phyloP scores from a whole-genome alignment of 92 coral and sea anemone genomes.

The Phenganax marumi region DNA sequence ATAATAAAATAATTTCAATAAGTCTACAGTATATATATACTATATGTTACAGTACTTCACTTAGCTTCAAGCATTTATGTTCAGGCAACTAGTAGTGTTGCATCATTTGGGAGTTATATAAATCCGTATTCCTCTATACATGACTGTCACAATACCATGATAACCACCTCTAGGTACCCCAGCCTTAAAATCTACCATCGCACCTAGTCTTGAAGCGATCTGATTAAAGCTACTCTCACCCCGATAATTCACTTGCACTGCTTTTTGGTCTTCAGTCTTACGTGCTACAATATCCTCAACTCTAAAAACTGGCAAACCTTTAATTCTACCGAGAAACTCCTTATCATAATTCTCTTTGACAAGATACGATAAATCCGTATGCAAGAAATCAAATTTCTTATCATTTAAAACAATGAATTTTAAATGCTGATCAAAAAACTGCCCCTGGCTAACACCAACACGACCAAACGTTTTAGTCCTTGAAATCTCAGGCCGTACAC shows the following conservation, averaged over 20 bases:
- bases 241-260: slow-evolving; percentile 68
- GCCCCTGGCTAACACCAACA: slow-evolving; percentile 93
- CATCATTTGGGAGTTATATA: slow-evolving; percentile 61
- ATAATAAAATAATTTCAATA: slow-evolving; percentile 2
- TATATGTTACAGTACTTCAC: neutral
- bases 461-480: slow-evolving; percentile 92
- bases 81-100: neutral
- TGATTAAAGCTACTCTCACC: slow-evolving; percentile 59
- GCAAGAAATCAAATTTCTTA: slow-evolving; percentile 65
- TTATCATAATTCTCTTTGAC: slow-evolving; percentile 72
- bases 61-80: neutral
- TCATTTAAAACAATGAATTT: slow-evolving; percentile 82
- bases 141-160: slow-evolving; percentile 74
- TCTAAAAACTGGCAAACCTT: slow-evolving; percentile 61
- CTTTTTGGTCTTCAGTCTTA: slow-evolving; percentile 42
- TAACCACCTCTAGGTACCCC: slow-evolving; percentile 86
- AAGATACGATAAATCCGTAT: slow-evolving; percentile 79
- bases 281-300: slow-evolving; percentile 49
- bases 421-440: slow-evolving; percentile 91
- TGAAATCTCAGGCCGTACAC: slow-evolving; percentile 95
- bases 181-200: slow-evolving; percentile 86
- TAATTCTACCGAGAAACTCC: slow-evolving; percentile 57
- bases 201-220: slow-evolving; percentile 67
- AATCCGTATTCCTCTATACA: slow-evolving; percentile 59
- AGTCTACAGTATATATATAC: neutral